Percentiles rank a stretch among this genome's conserved stretches.
Evolutionary conservation across 2,888 invertebrate genomes (phyloP).

Genomic region (Heliconius aoede): DNA sequence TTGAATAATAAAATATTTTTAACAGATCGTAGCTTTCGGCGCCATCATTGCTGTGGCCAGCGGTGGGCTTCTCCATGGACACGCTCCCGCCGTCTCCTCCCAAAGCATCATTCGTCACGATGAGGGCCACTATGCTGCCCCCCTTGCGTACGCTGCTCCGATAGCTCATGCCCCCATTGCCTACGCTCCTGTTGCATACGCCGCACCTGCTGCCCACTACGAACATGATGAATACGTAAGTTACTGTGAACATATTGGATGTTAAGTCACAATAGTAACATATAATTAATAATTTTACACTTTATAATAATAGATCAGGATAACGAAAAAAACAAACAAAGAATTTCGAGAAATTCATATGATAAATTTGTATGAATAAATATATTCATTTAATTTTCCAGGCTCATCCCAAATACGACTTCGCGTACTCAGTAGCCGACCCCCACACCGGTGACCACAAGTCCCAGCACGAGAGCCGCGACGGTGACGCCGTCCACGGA

Average conservation of each 20-base stretch:
- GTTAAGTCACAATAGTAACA: neutral
- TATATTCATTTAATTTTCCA: conserved; percentile 35
- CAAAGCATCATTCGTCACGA: conserved; percentile 63
- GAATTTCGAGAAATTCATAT: too few species aligned
- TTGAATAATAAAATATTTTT: conserved; percentile 2
- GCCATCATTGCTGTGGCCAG: conserved; percentile 63
- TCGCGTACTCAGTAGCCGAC: conserved; percentile 74
- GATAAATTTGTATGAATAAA: neutral
- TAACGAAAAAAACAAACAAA: neutral
- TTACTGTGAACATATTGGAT: neutral
- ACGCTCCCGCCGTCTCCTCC: conserved; percentile 59
- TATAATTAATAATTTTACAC: neutral
- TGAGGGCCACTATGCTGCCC: conserved; percentile 55
- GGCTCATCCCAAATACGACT: conserved; percentile 64
- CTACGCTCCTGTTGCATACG: conserved; percentile 45
- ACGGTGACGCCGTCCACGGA: conserved; percentile 78
- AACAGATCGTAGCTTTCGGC: conserved; percentile 56
- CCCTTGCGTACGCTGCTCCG: conserved; percentile 50
- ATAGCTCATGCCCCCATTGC: conserved; percentile 53
- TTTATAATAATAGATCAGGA: neutral
- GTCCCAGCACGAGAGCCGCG: conserved; percentile 68
- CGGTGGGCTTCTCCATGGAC: conserved; percentile 64
- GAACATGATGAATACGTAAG: conserved; percentile 56
- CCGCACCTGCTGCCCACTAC: conserved; percentile 55
- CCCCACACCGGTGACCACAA: conserved; percentile 79